Evolutionary conservation across 2,113 vertebrate species (phyloP), one percentile per base, ranked within the genome.

Genomic region (Cottus gobio): DNA sequence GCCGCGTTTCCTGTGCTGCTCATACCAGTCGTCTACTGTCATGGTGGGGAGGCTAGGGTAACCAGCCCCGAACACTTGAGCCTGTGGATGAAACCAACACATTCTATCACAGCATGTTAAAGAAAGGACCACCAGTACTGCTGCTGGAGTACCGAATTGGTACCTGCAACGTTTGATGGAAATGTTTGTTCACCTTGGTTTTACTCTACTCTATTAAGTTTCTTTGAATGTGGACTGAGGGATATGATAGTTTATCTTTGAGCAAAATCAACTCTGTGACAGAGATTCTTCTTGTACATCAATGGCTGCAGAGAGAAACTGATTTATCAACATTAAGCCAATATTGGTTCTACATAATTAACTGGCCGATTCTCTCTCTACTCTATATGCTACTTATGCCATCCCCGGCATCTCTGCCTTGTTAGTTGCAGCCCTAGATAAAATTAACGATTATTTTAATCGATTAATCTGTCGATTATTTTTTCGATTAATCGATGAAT

Each of bases 11-110:
- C 30, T 91, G 85, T 95, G 97, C 37, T 99, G 96, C 0, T 99
- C 96, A 6, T 99, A 99, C 98, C 98, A 99, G 28, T 99, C 97
- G 37, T 97, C 94, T 78, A 99, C 98, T 0, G 97, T 96, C 97
- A 99, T 97, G 0, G 97, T 96, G 10, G 98, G 87, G 61, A 99
- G 91, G 71, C 97, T 96, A 0, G 98, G 98, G 72, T 99, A 99
- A 0, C 98, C 98, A 5, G 94, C 93, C 7, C 98, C 98, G 80
- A 98, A 97, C 74, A 99, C 98, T 62, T 30, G 56, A 46, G 93
- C 93, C 98, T 99, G 79, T 8, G 46, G 90, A 85, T 6, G 54
- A 16, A 85, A 58, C 22, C 67, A 76, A 86, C 12, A 61, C 46
- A 64, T 37, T n/a, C 5, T 9, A 7, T 70, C 18, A 77, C 18